Evolutionary conservation across 2,113 vertebrate species (phyloP).

Genomic region (Vidua chalybeata): DNA sequence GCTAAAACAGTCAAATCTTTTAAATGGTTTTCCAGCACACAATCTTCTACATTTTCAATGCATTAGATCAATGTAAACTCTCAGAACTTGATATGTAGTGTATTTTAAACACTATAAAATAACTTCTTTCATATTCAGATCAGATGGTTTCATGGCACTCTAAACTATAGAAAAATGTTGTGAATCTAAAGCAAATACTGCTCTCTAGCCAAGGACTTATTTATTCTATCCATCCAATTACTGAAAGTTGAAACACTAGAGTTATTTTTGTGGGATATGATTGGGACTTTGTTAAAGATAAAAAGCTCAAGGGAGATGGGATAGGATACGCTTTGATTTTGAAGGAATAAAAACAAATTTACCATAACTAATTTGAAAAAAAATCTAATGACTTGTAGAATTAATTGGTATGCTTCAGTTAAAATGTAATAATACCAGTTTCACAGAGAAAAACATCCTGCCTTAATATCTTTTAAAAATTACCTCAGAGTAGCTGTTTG

Average conservation of each 20-base stretch:
- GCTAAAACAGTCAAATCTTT: slow-evolving; percentile 34
- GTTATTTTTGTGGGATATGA: background rate
- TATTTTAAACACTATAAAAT: background rate
- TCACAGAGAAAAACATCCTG: background rate
- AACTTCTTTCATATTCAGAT: background rate
- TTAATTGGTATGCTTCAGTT: background rate
- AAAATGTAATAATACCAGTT: background rate
- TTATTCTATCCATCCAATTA: background rate
- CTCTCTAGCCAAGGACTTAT: background rate
- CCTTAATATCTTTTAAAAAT: background rate
- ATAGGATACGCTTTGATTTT: background rate
- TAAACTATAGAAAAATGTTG: background rate
- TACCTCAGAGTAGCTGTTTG: background rate
- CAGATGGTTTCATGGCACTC: background rate
- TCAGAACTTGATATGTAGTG: background rate
- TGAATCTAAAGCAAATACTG: background rate
- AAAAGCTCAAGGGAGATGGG: background rate
- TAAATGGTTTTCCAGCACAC: background rate
- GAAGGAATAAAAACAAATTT: background rate
- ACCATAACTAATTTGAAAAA: background rate
- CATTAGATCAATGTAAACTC: background rate
- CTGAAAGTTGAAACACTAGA: background rate
- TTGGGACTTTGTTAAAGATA: background rate
- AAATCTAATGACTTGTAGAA: background rate
- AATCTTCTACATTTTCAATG: background rate